Evolutionary conservation across 2,113 vertebrate species (phyloP).

Genomic region (Grammomys dolichurus): DNA sequence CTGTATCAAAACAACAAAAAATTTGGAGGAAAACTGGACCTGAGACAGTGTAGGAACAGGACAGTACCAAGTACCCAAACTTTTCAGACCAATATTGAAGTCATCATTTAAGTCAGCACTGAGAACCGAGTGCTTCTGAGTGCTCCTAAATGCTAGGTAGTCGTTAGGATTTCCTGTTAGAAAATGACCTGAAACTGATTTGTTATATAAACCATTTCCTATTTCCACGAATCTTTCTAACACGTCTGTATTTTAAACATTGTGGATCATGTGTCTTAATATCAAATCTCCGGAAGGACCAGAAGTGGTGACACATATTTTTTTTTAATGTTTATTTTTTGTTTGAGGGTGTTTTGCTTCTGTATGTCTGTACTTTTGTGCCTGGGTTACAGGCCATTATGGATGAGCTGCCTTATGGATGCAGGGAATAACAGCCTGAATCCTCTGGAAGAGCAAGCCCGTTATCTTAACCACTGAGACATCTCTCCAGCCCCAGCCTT

Average conservation of each 20-base stretch:
- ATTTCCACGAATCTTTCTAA: not conserved
- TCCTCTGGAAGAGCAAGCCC: not conserved
- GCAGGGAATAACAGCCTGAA: not conserved
- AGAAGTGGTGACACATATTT: not conserved
- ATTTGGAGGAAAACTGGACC: not conserved
- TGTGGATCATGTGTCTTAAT: not conserved
- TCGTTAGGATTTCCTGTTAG: not conserved
- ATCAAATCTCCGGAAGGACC: not conserved
- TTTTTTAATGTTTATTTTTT: not conserved
- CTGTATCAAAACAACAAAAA: not conserved
- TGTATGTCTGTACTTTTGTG: not conserved
- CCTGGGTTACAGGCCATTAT: not conserved
- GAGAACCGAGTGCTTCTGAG: not conserved
- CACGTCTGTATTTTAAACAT: not conserved
- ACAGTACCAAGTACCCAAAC: not conserved
- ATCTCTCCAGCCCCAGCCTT: not conserved
- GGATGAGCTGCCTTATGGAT: not conserved
- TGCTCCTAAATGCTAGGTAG: not conserved
- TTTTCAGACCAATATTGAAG: not conserved
- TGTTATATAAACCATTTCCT: not conserved
- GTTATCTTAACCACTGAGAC: not conserved
- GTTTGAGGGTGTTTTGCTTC: not conserved
- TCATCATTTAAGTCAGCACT: not conserved
- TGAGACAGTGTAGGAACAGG: not conserved
- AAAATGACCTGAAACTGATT: not conserved